A percentile compares a stretch with the other conserved stretches of the same genome.
Evolutionary conservation across 1,140 invertebrate genomes (phyloP).

Genomic region (Bombus superbus): DNA sequence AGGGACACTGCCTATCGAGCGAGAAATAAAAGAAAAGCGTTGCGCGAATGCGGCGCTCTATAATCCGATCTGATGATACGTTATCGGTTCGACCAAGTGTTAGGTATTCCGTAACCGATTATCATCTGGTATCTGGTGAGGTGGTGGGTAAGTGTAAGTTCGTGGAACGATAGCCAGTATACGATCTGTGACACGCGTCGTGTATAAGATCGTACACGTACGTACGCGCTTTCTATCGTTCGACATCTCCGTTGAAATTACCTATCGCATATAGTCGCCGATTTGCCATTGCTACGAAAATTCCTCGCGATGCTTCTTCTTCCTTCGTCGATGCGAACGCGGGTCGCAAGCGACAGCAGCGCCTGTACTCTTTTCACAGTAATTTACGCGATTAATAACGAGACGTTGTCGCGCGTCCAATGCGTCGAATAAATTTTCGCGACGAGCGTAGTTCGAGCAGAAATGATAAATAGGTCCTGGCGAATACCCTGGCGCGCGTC

Average conservation of each 20-base stretch:
- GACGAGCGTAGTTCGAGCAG: not conserved
- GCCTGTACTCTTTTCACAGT: not conserved
- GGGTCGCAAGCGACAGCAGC: not conserved
- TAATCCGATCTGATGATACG: not conserved
- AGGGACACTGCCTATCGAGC: no score
- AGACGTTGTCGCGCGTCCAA: not conserved
- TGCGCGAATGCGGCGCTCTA: not conserved
- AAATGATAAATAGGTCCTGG: slow-evolving; percentile 6
- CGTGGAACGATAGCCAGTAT: not conserved
- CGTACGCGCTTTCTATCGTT: no score
- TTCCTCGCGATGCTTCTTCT: not conserved
- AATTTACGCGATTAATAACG: slow-evolving; percentile 25
- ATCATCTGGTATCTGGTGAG: not conserved
- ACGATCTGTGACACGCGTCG: not conserved
- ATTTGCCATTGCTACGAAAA: not conserved
- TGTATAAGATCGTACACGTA: not conserved
- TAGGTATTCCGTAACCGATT: not conserved
- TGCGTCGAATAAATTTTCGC: slow-evolving; percentile 4
- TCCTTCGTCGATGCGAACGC: not conserved
- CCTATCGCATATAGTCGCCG: no score
- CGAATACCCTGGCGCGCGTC: not conserved
- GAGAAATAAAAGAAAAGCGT: not conserved
- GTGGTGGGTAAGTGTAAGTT: not conserved
- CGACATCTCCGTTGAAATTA: not conserved
- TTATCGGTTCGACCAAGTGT: not conserved